Conservation (phyloP, 2,888 invertebrate genomes). For the Leucoma salicis region DNA sequence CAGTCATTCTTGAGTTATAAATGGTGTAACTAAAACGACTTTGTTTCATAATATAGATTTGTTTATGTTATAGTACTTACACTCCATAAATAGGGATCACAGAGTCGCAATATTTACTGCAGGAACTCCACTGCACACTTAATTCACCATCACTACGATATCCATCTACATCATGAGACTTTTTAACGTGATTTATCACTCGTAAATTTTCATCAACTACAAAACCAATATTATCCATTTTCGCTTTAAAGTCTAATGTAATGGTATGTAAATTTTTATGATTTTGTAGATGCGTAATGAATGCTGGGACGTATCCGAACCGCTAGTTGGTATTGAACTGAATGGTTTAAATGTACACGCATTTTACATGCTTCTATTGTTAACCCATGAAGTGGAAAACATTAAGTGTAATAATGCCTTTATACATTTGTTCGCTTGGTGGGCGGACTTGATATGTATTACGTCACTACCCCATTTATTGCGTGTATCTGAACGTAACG, state of each 20-base stretch:
- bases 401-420: slow-evolving; percentile 1
- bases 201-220: slow-evolving; percentile 47
- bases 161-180: too few relatives aligned
- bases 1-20: too few relatives aligned
- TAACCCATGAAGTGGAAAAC: slow-evolving; percentile 50
- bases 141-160: slow-evolving; percentile 28
- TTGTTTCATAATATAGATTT: too few relatives aligned
- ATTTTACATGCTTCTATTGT: slow-evolving; percentile 43
- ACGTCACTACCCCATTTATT: too few relatives aligned
- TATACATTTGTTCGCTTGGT: too few relatives aligned
- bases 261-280: not conserved
- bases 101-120: slow-evolving; percentile 13
- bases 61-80: too few relatives aligned
- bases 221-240: slow-evolving; percentile 67
- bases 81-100: slow-evolving; percentile 40
- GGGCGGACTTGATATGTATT: too few relatives aligned
- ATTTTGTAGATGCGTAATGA: too few relatives aligned
- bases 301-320: slow-evolving; percentile 22
- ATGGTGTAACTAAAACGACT: too few relatives aligned
- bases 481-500: too few relatives aligned
- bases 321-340: slow-evolving; percentile 24
- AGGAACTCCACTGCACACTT: slow-evolving; percentile 3
- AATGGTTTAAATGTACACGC: slow-evolving; percentile 11
- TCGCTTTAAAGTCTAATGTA: not conserved
- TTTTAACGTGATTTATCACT: too few relatives aligned